Evolutionary conservation across 2,113 vertebrate species (phyloP), one percentile per base, ranked within the genome.

Genomic region (Nestor notabilis): DNA sequence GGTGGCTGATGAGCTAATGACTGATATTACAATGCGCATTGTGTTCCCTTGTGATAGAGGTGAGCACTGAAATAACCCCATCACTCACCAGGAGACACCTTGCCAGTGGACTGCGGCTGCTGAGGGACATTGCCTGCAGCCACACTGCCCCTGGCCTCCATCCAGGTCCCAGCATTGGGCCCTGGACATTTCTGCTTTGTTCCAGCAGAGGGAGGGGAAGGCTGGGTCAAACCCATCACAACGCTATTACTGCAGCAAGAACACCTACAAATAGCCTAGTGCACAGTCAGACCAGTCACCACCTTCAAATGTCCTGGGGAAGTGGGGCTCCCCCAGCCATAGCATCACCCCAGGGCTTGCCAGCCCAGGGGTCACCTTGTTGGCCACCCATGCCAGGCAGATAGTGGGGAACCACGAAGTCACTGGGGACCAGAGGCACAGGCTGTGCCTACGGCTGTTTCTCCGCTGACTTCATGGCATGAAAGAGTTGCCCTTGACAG

Each of bases 161-260:
- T 13, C 85, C 58, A 44, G 13, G 56, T 29, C n/a, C 81, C 44
- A 3, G 24, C 41, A 11, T 60, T 24, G 81, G 75, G 69, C 18
- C 1, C 8, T 15, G 29, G 29, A n/a, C 41, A 64, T 21, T 74
- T 31, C 89, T 87, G 74, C 8, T 66, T 84, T 75, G 44, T 83
- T 89, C 91, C 89, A 95, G 83, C 70, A 95, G 89, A 91, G 91
- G 89, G 94, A 96, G 66, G 81, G 66, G 85, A 87, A 91, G 77
- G 61, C 63, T 33, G 1, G 17, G 20, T 72, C 74, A 53, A 78
- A 24, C 39, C 77, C 24, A 14, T 28, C 0, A 0, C 23, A 10
- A 4, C 0, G 0, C 23, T 35, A 16, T 17, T 24, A 8, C 25
- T 14, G 47, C 52, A 37, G 66, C 61, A 66, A 69, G 72, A 43